phyloP scores from a whole-genome alignment of 2,113 vertebrate species.

The Verasper variegatus region DNA sequence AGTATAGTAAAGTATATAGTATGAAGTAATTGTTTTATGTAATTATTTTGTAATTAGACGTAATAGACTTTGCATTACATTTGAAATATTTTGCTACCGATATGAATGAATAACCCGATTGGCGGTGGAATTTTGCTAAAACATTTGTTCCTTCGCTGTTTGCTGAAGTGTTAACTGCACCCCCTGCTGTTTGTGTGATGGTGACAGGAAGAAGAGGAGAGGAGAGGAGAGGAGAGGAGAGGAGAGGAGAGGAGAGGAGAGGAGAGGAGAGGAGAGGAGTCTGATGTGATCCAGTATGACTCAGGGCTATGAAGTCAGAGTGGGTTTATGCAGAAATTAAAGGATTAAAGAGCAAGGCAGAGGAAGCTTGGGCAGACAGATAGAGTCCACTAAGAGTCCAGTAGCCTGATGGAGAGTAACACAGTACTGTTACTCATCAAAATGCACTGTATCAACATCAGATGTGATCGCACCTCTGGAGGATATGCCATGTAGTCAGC shows the following conservation, averaged over 20 bases:
- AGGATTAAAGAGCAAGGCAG: conserved; percentile 67
- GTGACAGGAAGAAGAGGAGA: conserved; percentile 25
- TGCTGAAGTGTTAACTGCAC: conserved; percentile 8
- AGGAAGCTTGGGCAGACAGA: conserved; percentile 56
- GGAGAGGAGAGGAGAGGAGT: conserved; percentile 8
- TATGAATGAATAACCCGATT: background rate
- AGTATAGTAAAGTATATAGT: too few relatives aligned
- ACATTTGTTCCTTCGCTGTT: background rate
- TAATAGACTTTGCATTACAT: background rate
- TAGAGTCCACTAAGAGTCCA: conserved; percentile 45
- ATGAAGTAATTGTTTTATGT: too few relatives aligned
- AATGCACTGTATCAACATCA: conserved; percentile 40
- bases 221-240: conserved; percentile 6
- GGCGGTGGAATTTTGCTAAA: too few relatives aligned
- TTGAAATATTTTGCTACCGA: background rate
- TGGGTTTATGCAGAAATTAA: conserved; percentile 73
- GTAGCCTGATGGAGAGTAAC: conserved; percentile 26
- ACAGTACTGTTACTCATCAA: conserved; percentile 32
- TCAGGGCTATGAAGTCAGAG: conserved; percentile 71
- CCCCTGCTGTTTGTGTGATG: conserved; percentile 50
- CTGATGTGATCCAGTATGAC: conserved; percentile 66
- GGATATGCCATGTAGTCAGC: conserved; percentile 25
- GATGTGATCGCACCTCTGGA: conserved; percentile 9
- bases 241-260: conserved; percentile 15
- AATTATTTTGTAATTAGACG: background rate